phyloP scores from a whole-genome alignment of 2,113 vertebrate species.

The Amblyornis subalaris region DNA sequence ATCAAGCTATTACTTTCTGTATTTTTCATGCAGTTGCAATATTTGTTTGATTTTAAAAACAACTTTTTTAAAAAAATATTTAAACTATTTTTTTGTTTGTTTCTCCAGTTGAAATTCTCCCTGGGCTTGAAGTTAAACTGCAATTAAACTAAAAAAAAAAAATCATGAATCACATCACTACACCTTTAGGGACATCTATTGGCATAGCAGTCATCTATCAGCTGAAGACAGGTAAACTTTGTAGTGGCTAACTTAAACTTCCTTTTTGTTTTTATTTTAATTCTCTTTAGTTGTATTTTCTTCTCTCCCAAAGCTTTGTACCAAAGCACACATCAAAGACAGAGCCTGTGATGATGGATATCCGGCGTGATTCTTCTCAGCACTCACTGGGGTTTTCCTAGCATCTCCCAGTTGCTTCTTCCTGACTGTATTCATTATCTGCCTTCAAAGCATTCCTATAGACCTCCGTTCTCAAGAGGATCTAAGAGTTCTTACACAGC shows the following conservation, averaged over 20 bases:
- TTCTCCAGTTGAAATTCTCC: not conserved
- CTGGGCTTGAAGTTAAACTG: not conserved
- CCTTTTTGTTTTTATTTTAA: not conserved
- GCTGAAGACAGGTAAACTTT: not conserved
- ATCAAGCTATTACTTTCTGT: not conserved
- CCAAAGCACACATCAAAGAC: not conserved
- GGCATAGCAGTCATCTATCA: not conserved
- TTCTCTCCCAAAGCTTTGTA: not conserved
- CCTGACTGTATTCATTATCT: not conserved
- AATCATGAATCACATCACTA: not conserved
- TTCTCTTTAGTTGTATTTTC: not conserved
- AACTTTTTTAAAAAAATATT: not conserved
- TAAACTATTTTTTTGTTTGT: not conserved
- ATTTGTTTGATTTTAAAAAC: not conserved
- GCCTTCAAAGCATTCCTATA: constrained; percentile 14
- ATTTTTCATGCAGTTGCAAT: not conserved
- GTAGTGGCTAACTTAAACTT: not conserved
- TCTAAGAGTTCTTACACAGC: not conserved
- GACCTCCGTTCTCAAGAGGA: not conserved
- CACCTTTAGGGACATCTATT: not conserved
- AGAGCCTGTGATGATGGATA: not conserved
- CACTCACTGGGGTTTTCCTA: not conserved
- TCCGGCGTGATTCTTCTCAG: not conserved
- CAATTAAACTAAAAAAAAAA: not conserved
- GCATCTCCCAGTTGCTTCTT: not conserved